phyloP scores from a whole-genome alignment of 2,113 vertebrate species.

The Myotis brandtii region DNA sequence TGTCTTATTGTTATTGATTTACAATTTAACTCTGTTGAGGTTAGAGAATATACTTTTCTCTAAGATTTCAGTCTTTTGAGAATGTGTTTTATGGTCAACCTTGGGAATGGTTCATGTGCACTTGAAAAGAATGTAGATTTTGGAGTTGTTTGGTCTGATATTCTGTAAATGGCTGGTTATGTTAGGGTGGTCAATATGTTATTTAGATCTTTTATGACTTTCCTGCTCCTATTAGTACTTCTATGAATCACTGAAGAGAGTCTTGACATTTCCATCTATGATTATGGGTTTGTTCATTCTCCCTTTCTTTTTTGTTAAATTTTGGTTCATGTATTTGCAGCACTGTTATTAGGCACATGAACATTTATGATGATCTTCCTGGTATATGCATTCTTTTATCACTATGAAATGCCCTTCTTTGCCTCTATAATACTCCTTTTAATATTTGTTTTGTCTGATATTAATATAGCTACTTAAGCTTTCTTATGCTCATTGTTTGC shows the following conservation, averaged over 20 bases:
- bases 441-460: background rate
- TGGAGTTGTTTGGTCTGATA: background rate
- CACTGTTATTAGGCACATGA: background rate
- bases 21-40: background rate
- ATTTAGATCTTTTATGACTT: background rate
- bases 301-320: background rate
- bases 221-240: background rate
- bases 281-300: background rate
- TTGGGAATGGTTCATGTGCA: background rate
- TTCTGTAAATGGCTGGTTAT: background rate
- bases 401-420: background rate
- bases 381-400: background rate
- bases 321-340: background rate
- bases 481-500: background rate
- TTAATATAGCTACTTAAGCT: background rate
- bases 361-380: background rate
- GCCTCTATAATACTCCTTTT: background rate
- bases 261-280: background rate
- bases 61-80: background rate
- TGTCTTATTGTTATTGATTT: background rate
- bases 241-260: background rate
- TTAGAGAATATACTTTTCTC: background rate
- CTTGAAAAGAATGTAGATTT: background rate
- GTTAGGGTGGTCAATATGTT: background rate
- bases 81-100: background rate